Evolutionary conservation across 2,888 invertebrate genomes (phyloP), one percentile per base, ranked within the genome.

Genomic region (Drosophila aldrichi): DNA sequence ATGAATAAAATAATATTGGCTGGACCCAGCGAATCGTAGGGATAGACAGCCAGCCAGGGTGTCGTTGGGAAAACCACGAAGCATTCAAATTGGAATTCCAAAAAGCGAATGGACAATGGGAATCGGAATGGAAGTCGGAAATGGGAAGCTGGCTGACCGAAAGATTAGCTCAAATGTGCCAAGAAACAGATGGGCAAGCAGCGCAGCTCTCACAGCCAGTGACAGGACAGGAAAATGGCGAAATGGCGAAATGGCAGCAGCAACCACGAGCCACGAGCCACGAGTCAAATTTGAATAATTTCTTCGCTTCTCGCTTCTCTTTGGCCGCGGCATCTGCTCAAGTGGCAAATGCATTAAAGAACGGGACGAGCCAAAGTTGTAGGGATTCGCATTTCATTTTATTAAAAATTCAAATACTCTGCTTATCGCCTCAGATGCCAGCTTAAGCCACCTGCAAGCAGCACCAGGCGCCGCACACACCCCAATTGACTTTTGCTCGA

Each of bases 351-450:
- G 79, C 73, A 83, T 79, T 74, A 77, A 70, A 46, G 69, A 72
- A 62, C 67, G 57, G 18, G 36, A 34, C 36, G 69, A 34, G 20
- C 32, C 41, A 48, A 82, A 70, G 68, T 70, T 76, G 65, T 69
- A 67, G 80, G 75, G 76, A 74, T 76, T 82, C 89, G 80, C 81
- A 85, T 88, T 82, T 88, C 82, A 80, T 88, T 88, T 88, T 86
- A 88, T 88, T 88, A 90, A 88, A 90, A 90, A 90, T 88, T 88
- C 89, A 88, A 88, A 88, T 90, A 90, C 80, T 90, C 70, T 76
- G 82, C 90, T 88, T 88, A 90, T 88, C 90, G 87, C 80, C 74
- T 88, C 90, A 81, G 89, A 77, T 66, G 75, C 75, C 77, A 76
- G 89, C 87, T 90, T 78, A 83, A 81, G 77, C 74, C 77, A 85